A percentile compares a stretch with the other conserved stretches of the same genome.
phyloP scores from a whole-genome alignment of 2,888 invertebrate genomes.

The Heliconius ismenius region DNA sequence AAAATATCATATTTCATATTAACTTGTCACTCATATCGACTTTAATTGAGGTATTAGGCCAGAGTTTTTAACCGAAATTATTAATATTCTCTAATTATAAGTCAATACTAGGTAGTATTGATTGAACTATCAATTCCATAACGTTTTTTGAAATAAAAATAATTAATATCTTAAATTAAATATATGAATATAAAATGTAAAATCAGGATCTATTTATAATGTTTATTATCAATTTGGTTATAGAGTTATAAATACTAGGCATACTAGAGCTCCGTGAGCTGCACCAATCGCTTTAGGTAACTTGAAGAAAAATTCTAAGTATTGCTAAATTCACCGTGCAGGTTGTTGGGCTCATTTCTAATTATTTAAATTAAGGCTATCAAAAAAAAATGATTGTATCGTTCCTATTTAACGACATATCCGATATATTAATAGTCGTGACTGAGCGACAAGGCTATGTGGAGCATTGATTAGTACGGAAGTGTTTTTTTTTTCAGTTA shows the following conservation, averaged over 20 bases:
- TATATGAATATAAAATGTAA: neutral
- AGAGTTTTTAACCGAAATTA: neutral
- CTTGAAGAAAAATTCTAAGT: too few relatives aligned
- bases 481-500: slow-evolving; percentile 27
- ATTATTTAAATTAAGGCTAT: neutral
- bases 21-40: neutral
- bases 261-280: too few relatives aligned
- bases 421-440: slow-evolving; percentile 17
- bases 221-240: too few relatives aligned
- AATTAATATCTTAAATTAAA: neutral
- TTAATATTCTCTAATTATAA: neutral
- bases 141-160: neutral
- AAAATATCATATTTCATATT: neutral
- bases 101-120: neutral
- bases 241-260: too few relatives aligned
- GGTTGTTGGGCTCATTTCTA: neutral
- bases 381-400: neutral
- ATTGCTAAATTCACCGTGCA: too few relatives aligned
- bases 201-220: neutral
- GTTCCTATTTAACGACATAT: slow-evolving; percentile 6
- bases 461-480: slow-evolving; percentile 27
- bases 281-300: too few relatives aligned
- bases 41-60: neutral
- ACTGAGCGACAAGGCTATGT: slow-evolving; percentile 25
- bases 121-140: neutral